Percentiles rank a stretch among this genome's conserved stretches.
Evolutionary conservation across 2,888 invertebrate species (phyloP).

Genomic region (Orthonevra nobilis): DNA sequence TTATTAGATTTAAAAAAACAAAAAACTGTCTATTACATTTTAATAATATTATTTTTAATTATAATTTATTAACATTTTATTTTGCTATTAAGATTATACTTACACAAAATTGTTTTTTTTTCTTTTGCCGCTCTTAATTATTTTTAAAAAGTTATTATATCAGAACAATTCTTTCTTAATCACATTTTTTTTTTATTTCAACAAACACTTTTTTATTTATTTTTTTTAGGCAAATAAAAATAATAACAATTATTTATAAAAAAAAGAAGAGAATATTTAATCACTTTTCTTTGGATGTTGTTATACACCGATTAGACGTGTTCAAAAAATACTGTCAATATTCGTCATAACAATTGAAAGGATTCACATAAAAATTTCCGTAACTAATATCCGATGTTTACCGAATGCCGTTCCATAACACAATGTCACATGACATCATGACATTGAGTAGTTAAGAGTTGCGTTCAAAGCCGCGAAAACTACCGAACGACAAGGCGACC

Average conservation of each 20-base stretch:
- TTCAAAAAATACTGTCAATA: conserved; percentile 27
- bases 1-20: too few relatives aligned
- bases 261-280: neutral
- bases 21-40: too few relatives aligned
- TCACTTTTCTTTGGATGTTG: neutral
- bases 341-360: conserved; percentile 3
- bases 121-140: too few relatives aligned
- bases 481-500: neutral
- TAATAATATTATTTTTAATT: too few relatives aligned
- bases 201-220: neutral
- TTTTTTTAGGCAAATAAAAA: too few relatives aligned
- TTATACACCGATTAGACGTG: conserved; percentile 21
- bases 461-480: conserved; percentile 3
- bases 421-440: conserved; percentile 59
- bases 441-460: conserved; percentile 51
- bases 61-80: too few relatives aligned
- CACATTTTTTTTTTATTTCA: neutral
- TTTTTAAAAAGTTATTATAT: too few relatives aligned
- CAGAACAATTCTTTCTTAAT: too few relatives aligned
- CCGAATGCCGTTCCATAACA: conserved; percentile 65
- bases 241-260: neutral
- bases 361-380: conserved; percentile 65
- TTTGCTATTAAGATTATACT: too few relatives aligned
- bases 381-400: conserved; percentile 68
- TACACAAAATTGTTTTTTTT: too few relatives aligned